phyloP scores from a whole-genome alignment of 2,888 invertebrate species.

The Bembecia ichneumoniformis region DNA sequence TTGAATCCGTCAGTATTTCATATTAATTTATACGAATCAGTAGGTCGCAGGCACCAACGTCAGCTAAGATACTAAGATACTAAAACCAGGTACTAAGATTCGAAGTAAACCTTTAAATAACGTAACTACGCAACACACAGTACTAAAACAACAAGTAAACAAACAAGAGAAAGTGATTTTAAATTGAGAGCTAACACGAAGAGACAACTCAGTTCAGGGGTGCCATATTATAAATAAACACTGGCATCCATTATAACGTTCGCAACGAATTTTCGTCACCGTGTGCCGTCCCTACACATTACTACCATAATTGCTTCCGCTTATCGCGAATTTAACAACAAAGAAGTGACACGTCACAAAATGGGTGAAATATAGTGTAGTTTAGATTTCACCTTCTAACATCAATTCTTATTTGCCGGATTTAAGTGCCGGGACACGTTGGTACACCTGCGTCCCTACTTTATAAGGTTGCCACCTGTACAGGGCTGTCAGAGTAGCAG shows the following conservation, averaged over 20 bases:
- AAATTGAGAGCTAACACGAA: background rate
- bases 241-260: conserved; percentile 50
- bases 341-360: conserved; percentile 49
- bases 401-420: conserved; percentile 61
- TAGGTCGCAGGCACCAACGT: too few species aligned
- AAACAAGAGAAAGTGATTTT: too few species aligned
- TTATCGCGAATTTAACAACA: conserved; percentile 64
- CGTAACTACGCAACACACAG: too few species aligned
- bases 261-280: conserved; percentile 60
- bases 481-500: too few species aligned
- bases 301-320: conserved; percentile 63
- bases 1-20: too few species aligned
- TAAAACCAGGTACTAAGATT: too few species aligned
- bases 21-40: too few species aligned
- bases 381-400: conserved; percentile 52
- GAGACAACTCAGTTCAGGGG: background rate
- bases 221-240: conserved; percentile 55
- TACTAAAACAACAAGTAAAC: too few species aligned
- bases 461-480: conserved; percentile 10
- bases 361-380: conserved; percentile 56
- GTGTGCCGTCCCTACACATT: conserved; percentile 63
- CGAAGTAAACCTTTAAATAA: too few species aligned
- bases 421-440: conserved; percentile 39
- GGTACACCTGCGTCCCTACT: conserved; percentile 47
- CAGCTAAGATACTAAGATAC: too few species aligned